Conservation (phyloP, 1,140 invertebrate genomes). For the Venturia canescens region DNA sequence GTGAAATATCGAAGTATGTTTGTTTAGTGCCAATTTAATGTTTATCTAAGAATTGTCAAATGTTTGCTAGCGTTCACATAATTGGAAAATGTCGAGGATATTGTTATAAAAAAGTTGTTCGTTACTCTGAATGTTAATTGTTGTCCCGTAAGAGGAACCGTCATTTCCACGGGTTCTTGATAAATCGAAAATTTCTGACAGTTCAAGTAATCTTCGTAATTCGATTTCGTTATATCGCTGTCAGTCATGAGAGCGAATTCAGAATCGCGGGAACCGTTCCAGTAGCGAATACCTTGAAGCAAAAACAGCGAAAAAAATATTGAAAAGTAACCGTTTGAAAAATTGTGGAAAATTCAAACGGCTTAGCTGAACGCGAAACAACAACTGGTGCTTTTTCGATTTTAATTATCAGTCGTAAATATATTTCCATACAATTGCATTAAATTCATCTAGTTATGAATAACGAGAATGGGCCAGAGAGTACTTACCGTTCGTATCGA, state of each 20-base stretch:
- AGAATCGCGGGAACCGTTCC: slow-evolving; percentile 51
- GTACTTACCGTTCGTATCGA: slow-evolving; percentile 62
- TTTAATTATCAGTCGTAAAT: background rate
- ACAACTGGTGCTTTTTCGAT: background rate
- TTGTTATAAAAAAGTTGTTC: background rate
- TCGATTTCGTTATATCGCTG: slow-evolving; percentile 26
- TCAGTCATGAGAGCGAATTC: slow-evolving; percentile 40
- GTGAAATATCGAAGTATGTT: too few relatives aligned
- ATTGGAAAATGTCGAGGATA: too few relatives aligned
- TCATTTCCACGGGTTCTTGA: slow-evolving; percentile 47
- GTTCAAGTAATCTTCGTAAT: slow-evolving; percentile 55
- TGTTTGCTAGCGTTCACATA: too few relatives aligned
- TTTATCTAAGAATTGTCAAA: too few relatives aligned
- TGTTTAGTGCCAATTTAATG: too few relatives aligned
- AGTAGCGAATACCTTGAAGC: slow-evolving; percentile 59
- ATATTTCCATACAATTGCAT: too few relatives aligned
- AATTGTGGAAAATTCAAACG: too few relatives aligned
- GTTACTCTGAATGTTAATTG: slow-evolving; percentile 54
- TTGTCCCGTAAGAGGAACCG: slow-evolving; percentile 53
- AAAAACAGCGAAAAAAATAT: background rate
- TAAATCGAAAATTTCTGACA: slow-evolving; percentile 54
- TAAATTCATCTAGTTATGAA: too few relatives aligned
- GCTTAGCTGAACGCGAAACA: slow-evolving; percentile 29
- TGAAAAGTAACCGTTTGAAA: slow-evolving; percentile 13
- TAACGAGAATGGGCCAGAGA: background rate